Percentiles rank a stretch among this genome's conserved stretches.
phyloP scores from a whole-genome alignment of 1,140 invertebrate species.

The Chrysopa pallens region DNA sequence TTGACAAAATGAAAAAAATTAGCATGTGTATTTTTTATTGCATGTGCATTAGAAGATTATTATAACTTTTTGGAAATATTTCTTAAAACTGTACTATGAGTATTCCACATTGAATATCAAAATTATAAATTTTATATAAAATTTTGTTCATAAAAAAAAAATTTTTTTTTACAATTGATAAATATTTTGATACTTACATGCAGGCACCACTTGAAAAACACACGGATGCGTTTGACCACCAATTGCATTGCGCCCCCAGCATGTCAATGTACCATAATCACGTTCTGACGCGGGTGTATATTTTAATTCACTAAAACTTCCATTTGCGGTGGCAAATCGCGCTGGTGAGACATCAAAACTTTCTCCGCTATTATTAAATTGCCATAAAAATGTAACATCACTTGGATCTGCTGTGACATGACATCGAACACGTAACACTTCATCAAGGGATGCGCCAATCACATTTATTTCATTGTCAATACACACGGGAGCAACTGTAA shows the following conservation, averaged over 20 bases:
- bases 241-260: slow-evolving; percentile 65
- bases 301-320: slow-evolving; percentile 28
- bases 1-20: too few species aligned
- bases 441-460: slow-evolving; percentile 66
- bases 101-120: too few species aligned
- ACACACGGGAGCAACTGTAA: slow-evolving; percentile 67
- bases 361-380: slow-evolving; percentile 75
- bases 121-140: too few species aligned
- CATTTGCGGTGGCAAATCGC: slow-evolving; percentile 10
- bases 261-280: slow-evolving; percentile 65
- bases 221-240: slow-evolving; percentile 69
- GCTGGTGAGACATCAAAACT: slow-evolving; percentile 59
- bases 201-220: slow-evolving; percentile 74
- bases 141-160: too few species aligned
- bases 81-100: background rate
- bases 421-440: slow-evolving; percentile 61
- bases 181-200: slow-evolving; percentile 32
- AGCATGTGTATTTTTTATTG: too few species aligned
- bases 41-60: too few species aligned
- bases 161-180: too few species aligned
- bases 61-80: too few species aligned
- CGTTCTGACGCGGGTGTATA: slow-evolving; percentile 65
- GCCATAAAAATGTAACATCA: slow-evolving; percentile 72
- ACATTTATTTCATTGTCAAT: slow-evolving; percentile 38
- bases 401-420: slow-evolving; percentile 69